phyloP scores from a whole-genome alignment of 1,140 invertebrate genomes.

The Saccostrea cuccullata region DNA sequence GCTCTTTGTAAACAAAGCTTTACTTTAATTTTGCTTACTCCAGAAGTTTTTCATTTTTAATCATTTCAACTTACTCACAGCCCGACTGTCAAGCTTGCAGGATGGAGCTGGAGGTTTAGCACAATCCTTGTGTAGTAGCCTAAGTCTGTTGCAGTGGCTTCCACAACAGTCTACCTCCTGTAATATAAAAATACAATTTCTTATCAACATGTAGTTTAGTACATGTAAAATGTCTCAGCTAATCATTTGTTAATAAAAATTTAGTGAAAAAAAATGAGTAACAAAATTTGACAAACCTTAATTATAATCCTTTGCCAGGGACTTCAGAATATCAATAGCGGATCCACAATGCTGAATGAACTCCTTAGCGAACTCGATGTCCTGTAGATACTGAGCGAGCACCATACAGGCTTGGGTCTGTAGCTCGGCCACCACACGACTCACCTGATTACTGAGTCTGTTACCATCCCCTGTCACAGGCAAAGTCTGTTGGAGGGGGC shows the following conservation, averaged over 20 bases:
- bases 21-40: too few species aligned
- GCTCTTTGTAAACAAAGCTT: too few species aligned
- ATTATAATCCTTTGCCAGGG: constrained; percentile 76
- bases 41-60: too few species aligned
- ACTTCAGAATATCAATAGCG: constrained; percentile 77
- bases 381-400: constrained; percentile 72
- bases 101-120: constrained; percentile 78
- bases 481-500: constrained; percentile 69
- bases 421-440: constrained; percentile 78
- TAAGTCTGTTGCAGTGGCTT: constrained; percentile 74
- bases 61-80: constrained; percentile 59
- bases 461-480: constrained; percentile 72
- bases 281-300: constrained; percentile 61
- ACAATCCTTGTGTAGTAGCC: constrained; percentile 78
- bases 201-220: too few species aligned
- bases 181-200: constrained; percentile 24
- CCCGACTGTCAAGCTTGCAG: constrained; percentile 69
- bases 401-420: constrained; percentile 76
- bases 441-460: constrained; percentile 72
- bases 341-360: constrained; percentile 76
- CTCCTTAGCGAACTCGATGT: constrained; percentile 73
- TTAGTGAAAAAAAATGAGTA: background rate
- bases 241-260: too few species aligned
- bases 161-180: constrained; percentile 73
- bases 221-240: background rate